These are phyloP conservation scores for Acromyrmex charruanus DNA, from an alignment of 1,140 invertebrate species.

Conservation along the genomic window DNA sequence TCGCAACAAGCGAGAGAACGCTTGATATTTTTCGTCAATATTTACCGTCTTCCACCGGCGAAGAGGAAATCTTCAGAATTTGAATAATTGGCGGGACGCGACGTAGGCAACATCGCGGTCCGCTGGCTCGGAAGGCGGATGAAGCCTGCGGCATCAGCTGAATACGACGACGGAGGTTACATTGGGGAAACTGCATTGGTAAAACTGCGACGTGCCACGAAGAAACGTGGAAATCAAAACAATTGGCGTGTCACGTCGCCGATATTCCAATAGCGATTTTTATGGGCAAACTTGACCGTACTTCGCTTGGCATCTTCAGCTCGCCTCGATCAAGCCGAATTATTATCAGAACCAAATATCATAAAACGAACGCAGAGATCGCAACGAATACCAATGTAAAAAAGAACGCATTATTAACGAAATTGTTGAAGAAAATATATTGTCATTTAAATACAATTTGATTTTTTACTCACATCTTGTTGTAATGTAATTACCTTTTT, in stretches of 20 bases:
- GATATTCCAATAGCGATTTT: constrained; percentile 49
- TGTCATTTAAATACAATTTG: background rate
- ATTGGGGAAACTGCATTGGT: constrained; percentile 8
- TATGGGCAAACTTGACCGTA: constrained; percentile 27
- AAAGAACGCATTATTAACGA: background rate
- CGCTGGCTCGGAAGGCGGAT: constrained; percentile 45
- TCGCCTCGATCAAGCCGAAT: constrained; percentile 3
- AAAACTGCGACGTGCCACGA: constrained; percentile 41
- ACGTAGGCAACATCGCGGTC: constrained; percentile 58
- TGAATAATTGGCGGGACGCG: constrained; percentile 60
- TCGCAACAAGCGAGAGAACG: background rate
- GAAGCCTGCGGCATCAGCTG: constrained; percentile 46
- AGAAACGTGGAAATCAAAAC: constrained; percentile 48
- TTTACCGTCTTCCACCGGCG: constrained; percentile 55
- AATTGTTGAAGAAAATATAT: background rate
- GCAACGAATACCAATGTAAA: too few relatives aligned
- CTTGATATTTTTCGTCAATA: constrained; percentile 64
- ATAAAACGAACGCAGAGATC: background rate
- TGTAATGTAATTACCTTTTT: background rate
- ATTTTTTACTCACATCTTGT: background rate
- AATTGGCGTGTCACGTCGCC: constrained; percentile 50
- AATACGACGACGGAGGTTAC: constrained; percentile 10
- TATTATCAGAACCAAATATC: background rate
- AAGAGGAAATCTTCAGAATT: constrained; percentile 58
- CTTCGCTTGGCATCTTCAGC: background rate